phyloP scores from a whole-genome alignment of 2,888 invertebrate species.

The Therioaphis trifolii region DNA sequence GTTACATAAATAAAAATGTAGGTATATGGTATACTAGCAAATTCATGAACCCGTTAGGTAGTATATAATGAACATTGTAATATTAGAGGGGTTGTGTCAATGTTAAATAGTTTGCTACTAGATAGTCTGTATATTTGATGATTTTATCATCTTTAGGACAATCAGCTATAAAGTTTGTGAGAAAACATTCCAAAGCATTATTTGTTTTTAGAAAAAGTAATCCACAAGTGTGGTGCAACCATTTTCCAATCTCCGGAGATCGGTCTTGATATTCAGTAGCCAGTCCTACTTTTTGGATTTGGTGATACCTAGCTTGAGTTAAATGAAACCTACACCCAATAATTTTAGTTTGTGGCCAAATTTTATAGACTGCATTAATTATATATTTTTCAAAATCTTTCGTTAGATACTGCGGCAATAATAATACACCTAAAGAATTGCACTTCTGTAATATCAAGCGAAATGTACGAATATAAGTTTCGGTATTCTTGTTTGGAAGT shows the following conservation, averaged over 20 bases:
- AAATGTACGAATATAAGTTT: slow-evolving; percentile 7
- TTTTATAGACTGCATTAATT: not conserved
- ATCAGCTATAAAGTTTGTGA: not conserved
- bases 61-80: no score
- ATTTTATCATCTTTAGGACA: not conserved
- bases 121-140: no score
- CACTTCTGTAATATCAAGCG: slow-evolving; percentile 6
- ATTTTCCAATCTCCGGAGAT: not conserved
- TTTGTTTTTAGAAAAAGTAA: not conserved
- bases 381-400: not conserved
- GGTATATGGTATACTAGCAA: no score
- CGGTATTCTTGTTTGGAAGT: not conserved
- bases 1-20: no score
- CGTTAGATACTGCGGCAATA: no score
- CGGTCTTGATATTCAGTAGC: no score
- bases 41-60: no score
- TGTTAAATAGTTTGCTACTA: no score
- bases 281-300: no score
- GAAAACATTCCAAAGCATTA: no score
- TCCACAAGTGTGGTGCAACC: not conserved
- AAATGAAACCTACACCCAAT: not conserved
- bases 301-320: not conserved
- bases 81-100: no score
- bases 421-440: not conserved
- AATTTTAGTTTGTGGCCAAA: not conserved